phyloP scores from a whole-genome alignment of 2,113 vertebrate species.

The Corythaixoides concolor region DNA sequence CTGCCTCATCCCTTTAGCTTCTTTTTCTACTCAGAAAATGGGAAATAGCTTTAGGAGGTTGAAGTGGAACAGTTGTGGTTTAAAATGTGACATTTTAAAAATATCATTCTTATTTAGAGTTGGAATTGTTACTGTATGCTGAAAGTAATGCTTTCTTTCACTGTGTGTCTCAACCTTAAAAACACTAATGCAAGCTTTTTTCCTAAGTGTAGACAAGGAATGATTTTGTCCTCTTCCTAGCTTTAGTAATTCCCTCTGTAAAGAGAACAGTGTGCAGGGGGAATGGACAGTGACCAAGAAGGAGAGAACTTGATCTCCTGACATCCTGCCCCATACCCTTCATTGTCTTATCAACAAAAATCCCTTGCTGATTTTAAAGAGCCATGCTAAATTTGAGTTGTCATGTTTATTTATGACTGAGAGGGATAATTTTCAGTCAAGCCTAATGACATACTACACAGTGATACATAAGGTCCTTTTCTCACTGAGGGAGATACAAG shows the following conservation, averaged over 20 bases:
- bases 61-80: neutral
- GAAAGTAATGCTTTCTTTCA: neutral
- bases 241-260: neutral
- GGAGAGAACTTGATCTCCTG: neutral
- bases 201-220: neutral
- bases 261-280: neutral
- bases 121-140: neutral
- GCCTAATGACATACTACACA: neutral
- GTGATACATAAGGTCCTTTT: neutral
- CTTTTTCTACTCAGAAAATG: neutral
- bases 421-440: neutral
- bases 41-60: neutral
- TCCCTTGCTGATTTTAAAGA: neutral
- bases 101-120: neutral
- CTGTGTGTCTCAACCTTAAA: neutral
- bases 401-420: neutral
- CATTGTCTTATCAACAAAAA: neutral
- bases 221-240: neutral
- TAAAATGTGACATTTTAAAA: neutral
- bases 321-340: neutral
- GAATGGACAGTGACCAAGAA: neutral
- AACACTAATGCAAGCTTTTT: neutral
- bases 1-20: neutral
- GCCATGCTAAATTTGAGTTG: neutral
- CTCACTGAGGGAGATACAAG: neutral